Base-by-base conservation (phyloP, 2,888 invertebrate genomes). In the Ommatoiulus sabulosus region DNA sequence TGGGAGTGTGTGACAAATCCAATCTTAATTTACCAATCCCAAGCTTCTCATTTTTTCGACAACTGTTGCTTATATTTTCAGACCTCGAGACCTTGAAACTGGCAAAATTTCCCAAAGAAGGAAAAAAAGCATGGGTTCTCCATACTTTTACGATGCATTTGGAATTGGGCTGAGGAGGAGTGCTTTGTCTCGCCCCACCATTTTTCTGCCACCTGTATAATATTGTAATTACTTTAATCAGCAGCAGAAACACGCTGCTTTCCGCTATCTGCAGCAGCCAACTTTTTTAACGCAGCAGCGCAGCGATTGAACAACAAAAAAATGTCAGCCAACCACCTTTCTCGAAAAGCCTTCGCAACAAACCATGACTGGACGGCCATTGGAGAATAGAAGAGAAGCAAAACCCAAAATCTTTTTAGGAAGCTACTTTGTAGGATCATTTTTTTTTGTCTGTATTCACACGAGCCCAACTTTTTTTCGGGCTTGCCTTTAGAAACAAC, bases 161-260 rank as follows among this genome's bases (percentile, higher is more conserved):
- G 10, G 24, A 24, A 24, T 72, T 24, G 72, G 15, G 8, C 12
- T 63, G 20, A 63, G 12, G 72, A 10, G 10, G 72, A 24, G 72
- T 24, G 72, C 72, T 72, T 72, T 72, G 72, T 72, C 24, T 72
- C 72, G 72, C 72, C 8, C 72, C 72, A 24, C 24, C 72, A 72
- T 72, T 72, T 48, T 72, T 72, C 72, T 24, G 10, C 72, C 72
- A 24, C 72, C 72, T 72, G 72, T 72, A n/a, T 72, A 72, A 72
- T 72, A 24, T 72, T 72, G 72, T 72, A 72, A 72, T 72, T 72
- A 72, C 72, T 72, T 72, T 72, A 72, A 72, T 72, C 72, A 72
- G 72, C 72, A 24, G 20, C 63, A 24, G 7, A n/a, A 63, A 10
- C n/a, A 20, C n/a, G 24, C 72, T 24, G 72, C 72, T 72, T 72